Percentiles rank a stretch among this genome's conserved stretches.
phyloP scores from a whole-genome alignment of 2,113 vertebrate genomes.

The Indicator maculatus region DNA sequence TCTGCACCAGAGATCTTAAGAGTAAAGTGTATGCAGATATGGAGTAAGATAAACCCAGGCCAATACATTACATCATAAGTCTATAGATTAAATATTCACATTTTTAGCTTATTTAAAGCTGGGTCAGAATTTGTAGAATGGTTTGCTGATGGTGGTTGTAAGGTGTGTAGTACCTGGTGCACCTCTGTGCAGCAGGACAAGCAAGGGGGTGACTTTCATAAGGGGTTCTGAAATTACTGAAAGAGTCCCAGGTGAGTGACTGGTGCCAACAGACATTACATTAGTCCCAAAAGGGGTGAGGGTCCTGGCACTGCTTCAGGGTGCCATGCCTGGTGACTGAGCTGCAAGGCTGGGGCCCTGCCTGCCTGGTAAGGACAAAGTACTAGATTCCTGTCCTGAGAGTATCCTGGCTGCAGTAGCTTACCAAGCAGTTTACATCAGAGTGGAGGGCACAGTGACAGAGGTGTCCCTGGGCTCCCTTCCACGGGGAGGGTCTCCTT shows the following conservation, averaged over 20 bases:
- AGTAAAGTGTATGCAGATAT: background rate
- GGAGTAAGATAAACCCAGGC: background rate
- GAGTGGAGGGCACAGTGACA: background rate
- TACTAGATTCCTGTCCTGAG: background rate
- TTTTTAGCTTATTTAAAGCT: background rate
- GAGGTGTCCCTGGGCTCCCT: background rate
- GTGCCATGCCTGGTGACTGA: background rate
- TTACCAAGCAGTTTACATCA: background rate
- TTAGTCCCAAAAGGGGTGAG: background rate
- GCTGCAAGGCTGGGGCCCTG: background rate
- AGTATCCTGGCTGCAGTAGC: background rate
- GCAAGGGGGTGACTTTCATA: background rate
- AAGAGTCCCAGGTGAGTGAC: background rate
- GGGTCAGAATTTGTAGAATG: background rate
- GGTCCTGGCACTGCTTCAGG: background rate
- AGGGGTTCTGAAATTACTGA: background rate
- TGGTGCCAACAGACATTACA: background rate
- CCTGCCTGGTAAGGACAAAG: background rate
- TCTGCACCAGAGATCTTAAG: background rate
- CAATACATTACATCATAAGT: background rate
- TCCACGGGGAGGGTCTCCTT: conserved; percentile 34
- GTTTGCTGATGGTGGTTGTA: background rate
- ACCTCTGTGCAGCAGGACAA: background rate
- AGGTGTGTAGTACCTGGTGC: background rate
- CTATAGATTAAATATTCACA: background rate